phyloP scores from a whole-genome alignment of 2,888 invertebrate species.

The Sminthurinus aureus region DNA sequence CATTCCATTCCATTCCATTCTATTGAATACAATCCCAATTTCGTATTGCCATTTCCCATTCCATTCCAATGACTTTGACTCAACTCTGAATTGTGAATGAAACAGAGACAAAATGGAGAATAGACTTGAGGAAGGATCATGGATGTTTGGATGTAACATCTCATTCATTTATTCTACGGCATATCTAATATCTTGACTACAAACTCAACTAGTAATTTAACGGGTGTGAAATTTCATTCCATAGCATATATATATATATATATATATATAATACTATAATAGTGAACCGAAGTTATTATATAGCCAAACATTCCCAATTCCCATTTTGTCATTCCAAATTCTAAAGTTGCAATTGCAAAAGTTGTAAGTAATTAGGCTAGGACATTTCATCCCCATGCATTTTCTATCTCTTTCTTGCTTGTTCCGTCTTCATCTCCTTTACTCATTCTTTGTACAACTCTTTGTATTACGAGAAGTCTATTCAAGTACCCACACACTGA shows the following conservation, averaged over 20 bases:
- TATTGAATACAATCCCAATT: neutral
- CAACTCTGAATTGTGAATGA: too few relatives aligned
- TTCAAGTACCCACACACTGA: neutral
- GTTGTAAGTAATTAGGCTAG: constrained; percentile 27
- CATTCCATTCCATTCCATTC: neutral
- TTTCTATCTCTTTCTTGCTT: neutral
- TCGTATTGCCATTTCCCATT: too few relatives aligned
- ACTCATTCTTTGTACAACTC: neutral
- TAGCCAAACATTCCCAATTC: neutral
- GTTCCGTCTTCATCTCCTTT: neutral
- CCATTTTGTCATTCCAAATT: neutral
- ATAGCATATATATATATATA: too few relatives aligned
- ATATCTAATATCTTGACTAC: neutral
- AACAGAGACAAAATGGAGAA: neutral
- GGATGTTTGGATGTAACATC: neutral
- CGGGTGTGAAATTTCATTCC: too few relatives aligned
- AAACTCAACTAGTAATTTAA: neutral
- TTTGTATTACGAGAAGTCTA: neutral
- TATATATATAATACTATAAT: too few relatives aligned
- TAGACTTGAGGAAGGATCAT: neutral
- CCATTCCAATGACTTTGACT: too few relatives aligned
- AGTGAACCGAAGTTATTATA: neutral
- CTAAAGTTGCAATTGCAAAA: neutral
- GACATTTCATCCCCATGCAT: constrained; percentile 5
- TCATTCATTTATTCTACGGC: too few relatives aligned